These are phyloP conservation scores for Kryphioiulus occultus DNA, from an alignment of 2,888 invertebrate genomes.

Conservation along the genomic window DNA sequence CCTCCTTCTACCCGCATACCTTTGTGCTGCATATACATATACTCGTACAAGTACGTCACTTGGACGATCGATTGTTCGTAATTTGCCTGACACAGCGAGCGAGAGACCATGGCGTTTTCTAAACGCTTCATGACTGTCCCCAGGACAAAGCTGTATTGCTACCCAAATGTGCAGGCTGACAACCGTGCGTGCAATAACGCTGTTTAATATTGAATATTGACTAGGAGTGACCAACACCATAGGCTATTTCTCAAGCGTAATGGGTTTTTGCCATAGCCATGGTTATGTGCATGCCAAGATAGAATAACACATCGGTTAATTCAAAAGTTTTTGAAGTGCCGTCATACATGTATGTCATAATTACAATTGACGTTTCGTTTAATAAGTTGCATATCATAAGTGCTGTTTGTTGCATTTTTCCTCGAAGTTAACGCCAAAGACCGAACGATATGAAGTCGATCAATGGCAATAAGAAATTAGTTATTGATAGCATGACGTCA, in stretches of 20 bases:
- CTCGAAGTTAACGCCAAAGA: too few relatives aligned
- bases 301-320: too few relatives aligned
- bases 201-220: neutral
- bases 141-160: neutral
- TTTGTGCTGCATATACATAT: neutral
- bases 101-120: neutral
- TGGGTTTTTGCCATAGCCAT: too few relatives aligned
- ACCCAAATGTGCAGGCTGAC: neutral
- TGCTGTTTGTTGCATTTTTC: too few relatives aligned
- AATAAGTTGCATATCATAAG: too few relatives aligned
- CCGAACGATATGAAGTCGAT: too few relatives aligned
- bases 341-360: too few relatives aligned
- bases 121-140: neutral
- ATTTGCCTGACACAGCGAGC: neutral
- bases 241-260: neutral
- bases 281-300: too few relatives aligned
- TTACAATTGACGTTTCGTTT: too few relatives aligned
- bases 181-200: neutral
- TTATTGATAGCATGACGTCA: too few relatives aligned
- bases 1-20: neutral
- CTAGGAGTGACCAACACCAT: neutral
- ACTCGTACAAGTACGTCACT: neutral
- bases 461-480: too few relatives aligned
- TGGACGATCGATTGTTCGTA: conserved; percentile 2
- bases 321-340: too few relatives aligned